phyloP scores from a whole-genome alignment of 2,797 vertebrate species.

The Sylvilagus floridanus region DNA sequence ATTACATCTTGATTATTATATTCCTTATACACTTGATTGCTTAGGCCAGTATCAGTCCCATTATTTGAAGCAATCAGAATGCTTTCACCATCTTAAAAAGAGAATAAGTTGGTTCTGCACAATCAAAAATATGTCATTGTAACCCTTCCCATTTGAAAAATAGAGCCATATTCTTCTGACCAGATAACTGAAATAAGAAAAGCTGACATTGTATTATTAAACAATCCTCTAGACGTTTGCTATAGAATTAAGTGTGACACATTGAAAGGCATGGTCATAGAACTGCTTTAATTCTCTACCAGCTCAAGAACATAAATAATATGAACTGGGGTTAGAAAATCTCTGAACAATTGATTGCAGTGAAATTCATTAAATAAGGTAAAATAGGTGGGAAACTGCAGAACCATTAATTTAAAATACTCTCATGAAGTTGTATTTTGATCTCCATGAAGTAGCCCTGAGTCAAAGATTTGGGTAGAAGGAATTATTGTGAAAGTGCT shows the following conservation, averaged over 20 bases:
- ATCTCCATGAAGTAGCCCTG: background rate
- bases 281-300: slow-evolving; percentile 12
- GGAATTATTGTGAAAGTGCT: background rate
- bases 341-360: background rate
- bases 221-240: slow-evolving; percentile 14
- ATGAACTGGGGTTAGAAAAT: background rate
- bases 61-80: slow-evolving; percentile 77
- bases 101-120: slow-evolving; percentile 63
- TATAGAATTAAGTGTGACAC: slow-evolving; percentile 48
- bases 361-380: slow-evolving; percentile 38
- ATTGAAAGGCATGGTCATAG: slow-evolving; percentile 21
- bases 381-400: background rate
- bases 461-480: background rate
- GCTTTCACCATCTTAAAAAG: slow-evolving; percentile 66
- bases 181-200: slow-evolving; percentile 71
- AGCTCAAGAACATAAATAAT: slow-evolving; percentile 38
- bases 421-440: background rate
- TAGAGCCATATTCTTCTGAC: slow-evolving; percentile 63
- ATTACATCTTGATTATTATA: slow-evolving; percentile 78
- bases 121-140: slow-evolving; percentile 71
- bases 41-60: slow-evolving; percentile 46
- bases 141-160: slow-evolving; percentile 62
- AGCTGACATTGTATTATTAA: slow-evolving; percentile 57
- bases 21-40: slow-evolving; percentile 74
- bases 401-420: background rate